These are phyloP conservation scores for Apis dorsata DNA, from an alignment of 1,140 invertebrate species.

Conservation along the genomic window DNA sequence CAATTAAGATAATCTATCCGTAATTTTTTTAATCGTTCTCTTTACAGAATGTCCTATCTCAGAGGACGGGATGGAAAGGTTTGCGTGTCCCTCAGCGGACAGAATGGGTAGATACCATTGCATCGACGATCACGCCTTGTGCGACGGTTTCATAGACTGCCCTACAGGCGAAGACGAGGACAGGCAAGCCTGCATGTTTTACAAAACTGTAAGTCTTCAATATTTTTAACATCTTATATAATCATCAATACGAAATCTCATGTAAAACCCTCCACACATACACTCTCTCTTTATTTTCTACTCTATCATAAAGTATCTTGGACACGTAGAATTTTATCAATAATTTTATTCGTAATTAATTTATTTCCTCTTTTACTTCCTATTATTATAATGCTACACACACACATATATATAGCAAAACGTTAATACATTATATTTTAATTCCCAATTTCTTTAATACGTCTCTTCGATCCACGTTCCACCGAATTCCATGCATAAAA, in stretches of 20 bases:
- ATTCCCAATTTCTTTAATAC: neutral
- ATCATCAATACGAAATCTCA: neutral
- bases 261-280: no score
- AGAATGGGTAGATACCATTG: slow-evolving; percentile 94
- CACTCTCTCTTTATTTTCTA: no score
- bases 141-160: slow-evolving; percentile 97
- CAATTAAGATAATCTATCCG: neutral
- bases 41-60: slow-evolving; percentile 94
- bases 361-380: no score
- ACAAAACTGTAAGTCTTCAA: slow-evolving; percentile 92
- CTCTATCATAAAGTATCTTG: no score
- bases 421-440: no score
- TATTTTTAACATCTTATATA: neutral
- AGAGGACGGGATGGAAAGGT: slow-evolving; percentile 95
- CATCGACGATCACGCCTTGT: slow-evolving; percentile 97
- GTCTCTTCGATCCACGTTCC: neutral
- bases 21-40: neutral
- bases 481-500: neutral
- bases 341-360: neutral
- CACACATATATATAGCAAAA: no score
- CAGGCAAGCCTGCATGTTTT: slow-evolving; percentile 96
- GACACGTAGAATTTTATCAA: neutral
- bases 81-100: slow-evolving; percentile 95
- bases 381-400: no score
- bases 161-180: slow-evolving; percentile 96